These are phyloP conservation scores for Thecophora atra DNA, from an alignment of 2,888 invertebrate species.

Conservation along the genomic window DNA sequence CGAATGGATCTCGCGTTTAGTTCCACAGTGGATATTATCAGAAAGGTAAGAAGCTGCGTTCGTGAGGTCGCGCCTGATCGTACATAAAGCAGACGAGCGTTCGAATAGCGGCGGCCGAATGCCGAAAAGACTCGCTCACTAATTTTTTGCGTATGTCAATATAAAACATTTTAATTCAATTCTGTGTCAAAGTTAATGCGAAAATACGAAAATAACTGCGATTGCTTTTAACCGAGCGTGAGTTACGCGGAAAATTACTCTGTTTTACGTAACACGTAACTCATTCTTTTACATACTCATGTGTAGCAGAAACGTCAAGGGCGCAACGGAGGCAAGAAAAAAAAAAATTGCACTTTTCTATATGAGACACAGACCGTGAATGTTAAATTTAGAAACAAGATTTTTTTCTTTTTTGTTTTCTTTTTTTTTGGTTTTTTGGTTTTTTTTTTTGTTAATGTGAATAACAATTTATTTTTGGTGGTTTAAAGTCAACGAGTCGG, in stretches of 20 bases:
- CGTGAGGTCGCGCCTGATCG: not conserved
- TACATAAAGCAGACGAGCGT: slow-evolving; percentile 13
- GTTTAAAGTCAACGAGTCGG: not conserved
- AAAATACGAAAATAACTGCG: not conserved
- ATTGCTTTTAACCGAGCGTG: not conserved
- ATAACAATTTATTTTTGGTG: slow-evolving; percentile 42
- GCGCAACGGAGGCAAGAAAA: slow-evolving; percentile 27
- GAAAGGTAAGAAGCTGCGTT: slow-evolving; percentile 44
- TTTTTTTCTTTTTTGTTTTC: too few relatives aligned
- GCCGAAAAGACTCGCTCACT: not conserved
- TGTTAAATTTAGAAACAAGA: slow-evolving; percentile 40
- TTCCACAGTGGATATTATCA: slow-evolving; percentile 62
- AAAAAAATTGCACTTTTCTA: slow-evolving; percentile 3
- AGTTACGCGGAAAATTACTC: not conserved
- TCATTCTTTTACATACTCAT: not conserved
- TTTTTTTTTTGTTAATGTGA: too few relatives aligned
- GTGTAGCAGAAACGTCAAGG: slow-evolving; percentile 31
- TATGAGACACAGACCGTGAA: slow-evolving; percentile 43
- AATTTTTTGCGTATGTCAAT: not conserved
- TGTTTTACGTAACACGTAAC: slow-evolving; percentile 28
- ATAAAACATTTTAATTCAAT: not conserved
- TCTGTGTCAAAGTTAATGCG: not conserved
- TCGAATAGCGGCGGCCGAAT: slow-evolving; percentile 25
- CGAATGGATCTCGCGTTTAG: slow-evolving; percentile 63
- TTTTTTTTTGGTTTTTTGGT: too few relatives aligned